Evolutionary conservation across 2,797 vertebrate genomes (phyloP).

Genomic region (Brachyalestes nurse): DNA sequence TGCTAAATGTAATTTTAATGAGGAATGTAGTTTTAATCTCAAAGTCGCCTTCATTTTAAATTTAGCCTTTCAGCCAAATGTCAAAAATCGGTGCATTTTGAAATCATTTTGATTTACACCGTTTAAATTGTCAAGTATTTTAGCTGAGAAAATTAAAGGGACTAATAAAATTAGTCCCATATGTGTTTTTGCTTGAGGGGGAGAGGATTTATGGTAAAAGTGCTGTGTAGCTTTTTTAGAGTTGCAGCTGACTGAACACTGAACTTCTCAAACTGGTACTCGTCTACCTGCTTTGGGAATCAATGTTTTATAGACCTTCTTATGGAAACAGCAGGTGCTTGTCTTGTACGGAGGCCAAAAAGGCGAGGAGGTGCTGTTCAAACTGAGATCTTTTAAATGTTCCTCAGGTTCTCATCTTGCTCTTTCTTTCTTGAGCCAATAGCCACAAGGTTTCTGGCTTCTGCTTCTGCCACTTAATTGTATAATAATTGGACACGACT

Average conservation of each 20-base stretch:
- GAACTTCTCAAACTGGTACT: conserved; percentile 10
- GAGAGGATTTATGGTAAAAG: conserved; percentile 12
- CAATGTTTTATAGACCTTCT: conserved; percentile 18
- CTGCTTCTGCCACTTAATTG: conserved; percentile 1
- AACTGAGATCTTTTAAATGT: neutral
- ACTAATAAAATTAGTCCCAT: conserved; percentile 28
- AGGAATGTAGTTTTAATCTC: conserved; percentile 64
- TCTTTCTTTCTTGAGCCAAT: neutral
- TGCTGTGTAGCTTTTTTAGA: conserved; percentile 1
- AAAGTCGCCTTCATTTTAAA: conserved; percentile 41
- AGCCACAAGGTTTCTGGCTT: neutral
- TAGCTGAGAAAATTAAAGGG: conserved; percentile 30
- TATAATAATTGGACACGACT: conserved; percentile 39
- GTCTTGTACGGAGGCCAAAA: conserved; percentile 8
- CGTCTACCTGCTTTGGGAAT: conserved; percentile 19
- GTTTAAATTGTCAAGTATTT: conserved; percentile 56
- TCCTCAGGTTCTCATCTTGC: neutral
- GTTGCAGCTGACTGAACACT: conserved; percentile 14
- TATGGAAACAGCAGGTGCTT: conserved; percentile 38
- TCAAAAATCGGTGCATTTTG: conserved; percentile 70
- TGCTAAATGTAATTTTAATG: conserved; percentile 64
- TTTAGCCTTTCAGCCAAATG: conserved; percentile 60
- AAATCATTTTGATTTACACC: conserved; percentile 63
- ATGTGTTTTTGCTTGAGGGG: conserved; percentile 13
- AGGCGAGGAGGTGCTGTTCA: neutral